These are phyloP conservation scores for Pseudococcus jackbeardsleyi DNA, from an alignment of 2,888 invertebrate species.

Conservation along the genomic window DNA sequence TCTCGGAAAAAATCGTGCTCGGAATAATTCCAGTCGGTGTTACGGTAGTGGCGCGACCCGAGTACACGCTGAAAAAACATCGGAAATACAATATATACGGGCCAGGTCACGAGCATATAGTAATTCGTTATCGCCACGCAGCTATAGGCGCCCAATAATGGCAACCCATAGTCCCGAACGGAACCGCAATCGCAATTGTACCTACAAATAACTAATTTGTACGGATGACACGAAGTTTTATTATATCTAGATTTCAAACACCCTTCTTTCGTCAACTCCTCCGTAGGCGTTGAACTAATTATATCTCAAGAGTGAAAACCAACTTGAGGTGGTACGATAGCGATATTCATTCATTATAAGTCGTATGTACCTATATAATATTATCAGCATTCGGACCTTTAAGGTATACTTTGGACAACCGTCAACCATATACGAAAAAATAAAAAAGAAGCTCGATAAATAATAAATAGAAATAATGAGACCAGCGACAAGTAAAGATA, in stretches of 20 bases:
- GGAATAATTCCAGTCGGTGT: neutral
- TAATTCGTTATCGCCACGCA: slow-evolving; percentile 26
- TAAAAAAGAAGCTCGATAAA: slow-evolving; percentile 37
- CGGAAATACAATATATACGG: slow-evolving; percentile 15
- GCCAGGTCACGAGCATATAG: slow-evolving; percentile 3
- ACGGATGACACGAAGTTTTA: slow-evolving; percentile 44
- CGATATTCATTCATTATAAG: neutral
- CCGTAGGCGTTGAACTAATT: slow-evolving; percentile 41
- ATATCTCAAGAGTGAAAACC: neutral
- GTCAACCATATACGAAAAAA: slow-evolving; percentile 20
- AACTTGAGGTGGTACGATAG: neutral
- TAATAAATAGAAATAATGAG: slow-evolving; percentile 57
- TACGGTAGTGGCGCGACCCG: neutral
- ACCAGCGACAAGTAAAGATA: slow-evolving; percentile 52
- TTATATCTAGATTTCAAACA: slow-evolving; percentile 29
- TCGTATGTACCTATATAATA: neutral
- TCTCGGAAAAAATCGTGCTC: neutral
- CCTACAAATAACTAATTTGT: slow-evolving; percentile 37
- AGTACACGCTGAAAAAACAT: neutral
- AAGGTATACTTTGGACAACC: too few relatives aligned
- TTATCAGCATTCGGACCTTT: neutral
- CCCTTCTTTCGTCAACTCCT: slow-evolving; percentile 12
- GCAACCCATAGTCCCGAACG: neutral
- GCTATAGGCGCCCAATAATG: slow-evolving; percentile 27
- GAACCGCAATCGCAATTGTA: slow-evolving; percentile 32